Percentiles rank a stretch among this genome's conserved stretches.
Conservation (phyloP, 2,888 invertebrate genomes). For the Caradrina clavipalpis region DNA sequence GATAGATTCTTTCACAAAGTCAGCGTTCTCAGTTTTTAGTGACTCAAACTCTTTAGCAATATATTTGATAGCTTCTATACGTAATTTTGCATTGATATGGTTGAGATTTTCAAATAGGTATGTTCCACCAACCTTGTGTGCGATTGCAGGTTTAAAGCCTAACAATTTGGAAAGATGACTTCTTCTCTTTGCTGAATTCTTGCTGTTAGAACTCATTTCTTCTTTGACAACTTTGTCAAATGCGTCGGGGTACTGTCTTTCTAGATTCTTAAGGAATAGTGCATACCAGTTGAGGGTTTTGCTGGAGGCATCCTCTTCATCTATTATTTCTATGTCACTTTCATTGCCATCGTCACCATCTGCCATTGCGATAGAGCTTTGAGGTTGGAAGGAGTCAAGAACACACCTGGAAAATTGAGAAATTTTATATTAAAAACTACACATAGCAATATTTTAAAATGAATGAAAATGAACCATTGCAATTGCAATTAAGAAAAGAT, state of each 20-base stretch:
- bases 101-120: slow-evolving; percentile 93
- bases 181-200: slow-evolving; percentile 73
- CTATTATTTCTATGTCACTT: slow-evolving; percentile 87
- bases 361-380: slow-evolving; percentile 53
- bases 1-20: slow-evolving; percentile 92
- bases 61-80: slow-evolving; percentile 93
- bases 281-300: slow-evolving; percentile 90
- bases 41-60: slow-evolving; percentile 90
- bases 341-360: slow-evolving; percentile 80
- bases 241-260: slow-evolving; percentile 93
- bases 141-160: slow-evolving; percentile 90
- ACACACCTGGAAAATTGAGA: slow-evolving; percentile 81
- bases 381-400: slow-evolving; percentile 79
- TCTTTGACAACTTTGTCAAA: slow-evolving; percentile 93
- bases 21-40: slow-evolving; percentile 88
- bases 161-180: slow-evolving; percentile 84
- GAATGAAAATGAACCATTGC: too few species aligned
- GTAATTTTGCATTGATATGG: slow-evolving; percentile 92
- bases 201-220: slow-evolving; percentile 83
- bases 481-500: too few species aligned
- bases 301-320: slow-evolving; percentile 77
- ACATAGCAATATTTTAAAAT: too few species aligned
- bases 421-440: background rate
- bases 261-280: slow-evolving; percentile 91
- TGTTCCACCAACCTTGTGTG: slow-evolving; percentile 87